These are phyloP conservation scores for Sander lucioperca DNA, from an alignment of 2,113 vertebrate species.

Conservation along the genomic window DNA sequence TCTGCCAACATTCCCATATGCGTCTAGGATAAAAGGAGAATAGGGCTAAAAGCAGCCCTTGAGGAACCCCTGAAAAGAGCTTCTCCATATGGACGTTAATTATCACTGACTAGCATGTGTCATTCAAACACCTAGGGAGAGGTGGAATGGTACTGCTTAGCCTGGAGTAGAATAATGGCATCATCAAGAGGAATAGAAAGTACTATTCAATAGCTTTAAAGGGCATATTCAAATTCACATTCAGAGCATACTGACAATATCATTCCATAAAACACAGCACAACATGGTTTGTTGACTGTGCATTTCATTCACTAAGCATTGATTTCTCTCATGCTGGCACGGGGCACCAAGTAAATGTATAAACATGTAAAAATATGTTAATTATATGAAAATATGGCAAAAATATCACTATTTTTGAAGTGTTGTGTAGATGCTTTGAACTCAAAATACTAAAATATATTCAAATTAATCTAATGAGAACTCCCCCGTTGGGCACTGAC, in stretches of 20 bases:
- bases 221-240: conserved; percentile 57
- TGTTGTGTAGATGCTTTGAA: conserved; percentile 31
- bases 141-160: not conserved
- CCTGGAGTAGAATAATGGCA: conserved; percentile 1
- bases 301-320: conserved; percentile 26
- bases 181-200: conserved; percentile 13
- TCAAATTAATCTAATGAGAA: conserved; percentile 53
- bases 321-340: conserved; percentile 18
- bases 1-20: conserved; percentile 38
- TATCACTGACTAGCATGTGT: conserved; percentile 37
- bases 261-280: conserved; percentile 28
- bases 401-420: conserved; percentile 35
- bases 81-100: conserved; percentile 55
- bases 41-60: conserved; percentile 16
- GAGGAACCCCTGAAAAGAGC: conserved; percentile 33
- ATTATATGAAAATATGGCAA: conserved; percentile 59
- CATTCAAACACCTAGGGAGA: conserved; percentile 42
- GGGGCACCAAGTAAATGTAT: conserved; percentile 27
- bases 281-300: conserved; percentile 41
- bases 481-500: conserved; percentile 3
- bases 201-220: conserved; percentile 37
- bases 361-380: conserved; percentile 76
- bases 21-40: conserved; percentile 18
- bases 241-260: conserved; percentile 9
- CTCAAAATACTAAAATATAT: conserved; percentile 45